These are phyloP conservation scores for Rhopalosiphum padi DNA, from an alignment of 1,140 invertebrate species.

Conservation along the genomic window DNA sequence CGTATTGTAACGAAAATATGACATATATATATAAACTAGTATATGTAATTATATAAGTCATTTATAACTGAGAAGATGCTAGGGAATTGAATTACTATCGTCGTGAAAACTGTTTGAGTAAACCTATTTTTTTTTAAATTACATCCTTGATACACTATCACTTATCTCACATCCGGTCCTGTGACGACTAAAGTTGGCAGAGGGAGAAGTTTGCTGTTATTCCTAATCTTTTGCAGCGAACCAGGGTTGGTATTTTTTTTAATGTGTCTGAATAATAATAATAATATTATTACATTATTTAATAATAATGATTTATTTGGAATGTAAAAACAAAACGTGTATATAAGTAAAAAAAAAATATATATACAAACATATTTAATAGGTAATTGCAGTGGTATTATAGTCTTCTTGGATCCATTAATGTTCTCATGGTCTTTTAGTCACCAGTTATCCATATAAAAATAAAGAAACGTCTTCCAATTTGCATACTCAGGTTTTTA, in stretches of 20 bases:
- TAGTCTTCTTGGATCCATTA: background rate
- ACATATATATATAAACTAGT: background rate
- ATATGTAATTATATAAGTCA: background rate
- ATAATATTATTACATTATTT: no score
- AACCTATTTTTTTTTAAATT: background rate
- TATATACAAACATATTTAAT: background rate
- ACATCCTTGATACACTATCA: background rate
- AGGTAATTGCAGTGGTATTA: background rate
- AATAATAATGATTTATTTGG: background rate
- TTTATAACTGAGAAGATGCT: background rate
- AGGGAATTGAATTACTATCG: background rate
- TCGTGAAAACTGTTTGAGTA: background rate
- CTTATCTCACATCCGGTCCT: background rate
- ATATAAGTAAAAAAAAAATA: background rate
- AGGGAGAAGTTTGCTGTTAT: background rate
- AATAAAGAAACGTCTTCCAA: background rate
- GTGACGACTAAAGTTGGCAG: background rate
- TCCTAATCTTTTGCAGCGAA: background rate
- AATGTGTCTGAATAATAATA: background rate
- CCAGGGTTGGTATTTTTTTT: background rate
- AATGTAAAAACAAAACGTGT: background rate
- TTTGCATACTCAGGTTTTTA: background rate
- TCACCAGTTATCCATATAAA: background rate
- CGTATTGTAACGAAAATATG: background rate
- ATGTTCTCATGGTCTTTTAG: background rate